These are phyloP conservation scores for Pterostichus madidus DNA, from an alignment of 2,888 invertebrate genomes.

Conservation along the genomic window DNA sequence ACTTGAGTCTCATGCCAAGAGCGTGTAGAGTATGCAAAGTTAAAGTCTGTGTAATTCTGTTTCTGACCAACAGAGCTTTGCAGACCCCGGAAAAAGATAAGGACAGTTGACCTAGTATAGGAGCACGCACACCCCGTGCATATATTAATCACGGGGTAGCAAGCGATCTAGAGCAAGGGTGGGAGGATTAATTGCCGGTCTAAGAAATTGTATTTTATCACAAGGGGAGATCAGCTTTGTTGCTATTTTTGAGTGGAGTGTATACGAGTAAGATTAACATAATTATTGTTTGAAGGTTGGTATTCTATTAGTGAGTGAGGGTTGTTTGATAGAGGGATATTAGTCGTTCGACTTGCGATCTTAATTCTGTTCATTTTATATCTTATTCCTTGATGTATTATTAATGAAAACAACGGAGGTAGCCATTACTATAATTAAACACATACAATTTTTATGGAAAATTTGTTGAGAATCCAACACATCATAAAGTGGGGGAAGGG, in stretches of 20 bases:
- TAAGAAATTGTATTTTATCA: conserved; percentile 15
- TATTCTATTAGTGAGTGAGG: background rate
- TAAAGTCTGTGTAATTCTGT: background rate
- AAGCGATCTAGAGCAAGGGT: background rate
- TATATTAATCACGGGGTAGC: conserved; percentile 17
- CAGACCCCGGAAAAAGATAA: conserved; percentile 33
- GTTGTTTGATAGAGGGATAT: no score
- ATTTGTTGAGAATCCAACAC: no score
- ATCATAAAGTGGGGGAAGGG: no score
- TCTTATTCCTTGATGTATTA: no score
- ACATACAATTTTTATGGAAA: no score
- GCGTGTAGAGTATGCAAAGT: no score
- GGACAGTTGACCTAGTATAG: conserved; percentile 43
- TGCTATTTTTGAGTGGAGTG: background rate
- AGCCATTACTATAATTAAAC: no score
- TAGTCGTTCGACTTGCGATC: no score
- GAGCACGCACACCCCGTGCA: conserved; percentile 21
- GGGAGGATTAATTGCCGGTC: background rate
- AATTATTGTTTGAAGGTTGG: background rate
- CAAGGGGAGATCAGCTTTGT: background rate
- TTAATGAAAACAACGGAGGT: no score
- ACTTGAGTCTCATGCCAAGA: background rate
- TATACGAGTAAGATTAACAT: background rate
- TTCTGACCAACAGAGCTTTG: background rate
- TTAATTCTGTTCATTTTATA: no score